phyloP scores from a whole-genome alignment of 1,140 invertebrate genomes.

The Daktulosphaira vitifoliae region DNA sequence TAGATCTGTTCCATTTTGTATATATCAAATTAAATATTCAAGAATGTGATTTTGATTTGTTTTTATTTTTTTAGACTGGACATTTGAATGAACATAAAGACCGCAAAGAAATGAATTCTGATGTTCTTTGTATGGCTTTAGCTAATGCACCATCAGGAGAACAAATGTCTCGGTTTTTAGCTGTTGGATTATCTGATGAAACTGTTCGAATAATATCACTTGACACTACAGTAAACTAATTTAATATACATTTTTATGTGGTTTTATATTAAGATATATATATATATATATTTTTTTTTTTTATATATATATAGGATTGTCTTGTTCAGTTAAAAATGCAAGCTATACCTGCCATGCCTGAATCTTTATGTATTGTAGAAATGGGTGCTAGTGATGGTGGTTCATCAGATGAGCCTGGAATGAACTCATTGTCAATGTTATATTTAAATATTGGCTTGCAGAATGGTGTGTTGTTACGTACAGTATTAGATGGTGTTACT shows the following conservation, averaged over 20 bases:
- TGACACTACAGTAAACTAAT: slow-evolving; percentile 69
- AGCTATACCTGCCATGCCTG: slow-evolving; percentile 88
- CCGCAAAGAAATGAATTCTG: slow-evolving; percentile 88
- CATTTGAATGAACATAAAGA: slow-evolving; percentile 98
- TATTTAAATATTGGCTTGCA: slow-evolving; percentile 97
- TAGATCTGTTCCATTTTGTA: no score
- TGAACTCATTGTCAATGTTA: slow-evolving; percentile 54
- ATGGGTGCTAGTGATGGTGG: slow-evolving; percentile 63
- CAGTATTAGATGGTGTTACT: slow-evolving; percentile 91
- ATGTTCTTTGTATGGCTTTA: slow-evolving; percentile 97
- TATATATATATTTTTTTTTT: not conserved
- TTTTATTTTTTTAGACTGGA: slow-evolving; percentile 73
- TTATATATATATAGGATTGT: slow-evolving; percentile 52
- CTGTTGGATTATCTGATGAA: slow-evolving; percentile 91
- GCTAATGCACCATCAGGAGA: slow-evolving; percentile 91
- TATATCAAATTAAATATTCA: no score
- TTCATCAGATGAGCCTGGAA: slow-evolving; percentile 50
- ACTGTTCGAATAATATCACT: slow-evolving; percentile 96
- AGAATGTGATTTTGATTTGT: no score
- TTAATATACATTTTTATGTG: not conserved
- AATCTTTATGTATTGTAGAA: slow-evolving; percentile 95
- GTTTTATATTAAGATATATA: not conserved
- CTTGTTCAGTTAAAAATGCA: slow-evolving; percentile 91
- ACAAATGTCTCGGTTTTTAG: slow-evolving; percentile 90
- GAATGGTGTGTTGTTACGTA: slow-evolving; percentile 92